A percentile compares a stretch with the other conserved stretches of the same genome.
phyloP scores from a whole-genome alignment of 2,113 vertebrate genomes.

The Mastomys coucha region DNA sequence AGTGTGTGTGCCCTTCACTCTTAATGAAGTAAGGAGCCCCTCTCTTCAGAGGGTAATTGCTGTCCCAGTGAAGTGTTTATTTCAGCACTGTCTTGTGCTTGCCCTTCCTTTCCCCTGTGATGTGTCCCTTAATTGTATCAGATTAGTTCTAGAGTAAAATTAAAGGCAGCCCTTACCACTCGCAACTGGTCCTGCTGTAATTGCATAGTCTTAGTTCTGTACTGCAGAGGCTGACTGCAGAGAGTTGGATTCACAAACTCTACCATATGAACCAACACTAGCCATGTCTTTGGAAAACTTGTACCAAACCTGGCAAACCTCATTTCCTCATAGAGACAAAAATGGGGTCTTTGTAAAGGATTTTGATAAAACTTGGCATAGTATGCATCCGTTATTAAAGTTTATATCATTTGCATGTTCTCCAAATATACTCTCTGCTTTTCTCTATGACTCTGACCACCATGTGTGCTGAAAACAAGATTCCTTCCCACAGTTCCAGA shows the following conservation, averaged over 20 bases:
- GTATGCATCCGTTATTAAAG: background rate
- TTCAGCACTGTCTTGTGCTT: background rate
- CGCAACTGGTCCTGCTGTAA: background rate
- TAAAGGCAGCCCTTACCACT: slow-evolving; percentile 69
- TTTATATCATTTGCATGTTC: background rate
- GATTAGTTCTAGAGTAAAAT: slow-evolving; percentile 81
- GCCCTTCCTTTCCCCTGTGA: slow-evolving; percentile 72
- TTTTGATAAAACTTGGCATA: background rate
- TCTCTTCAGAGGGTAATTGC: slow-evolving; percentile 55
- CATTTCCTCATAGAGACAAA: background rate
- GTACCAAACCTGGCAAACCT: background rate
- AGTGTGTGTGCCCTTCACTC: slow-evolving; percentile 69
- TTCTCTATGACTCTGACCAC: background rate
- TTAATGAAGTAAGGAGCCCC: slow-evolving; percentile 45
- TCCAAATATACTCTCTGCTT: background rate
- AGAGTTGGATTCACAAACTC: background rate
- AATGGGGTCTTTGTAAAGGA: background rate
- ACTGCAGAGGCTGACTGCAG: slow-evolving; percentile 20
- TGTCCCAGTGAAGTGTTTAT: background rate
- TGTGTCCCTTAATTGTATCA: slow-evolving; percentile 77
- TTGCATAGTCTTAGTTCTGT: slow-evolving; percentile 16
- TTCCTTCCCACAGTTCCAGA: background rate
- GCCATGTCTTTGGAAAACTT: background rate
- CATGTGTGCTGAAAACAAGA: background rate
- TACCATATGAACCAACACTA: background rate